These are phyloP conservation scores for Smittia sp. DNA, from an alignment of 2,888 invertebrate species.

Conservation along the genomic window DNA sequence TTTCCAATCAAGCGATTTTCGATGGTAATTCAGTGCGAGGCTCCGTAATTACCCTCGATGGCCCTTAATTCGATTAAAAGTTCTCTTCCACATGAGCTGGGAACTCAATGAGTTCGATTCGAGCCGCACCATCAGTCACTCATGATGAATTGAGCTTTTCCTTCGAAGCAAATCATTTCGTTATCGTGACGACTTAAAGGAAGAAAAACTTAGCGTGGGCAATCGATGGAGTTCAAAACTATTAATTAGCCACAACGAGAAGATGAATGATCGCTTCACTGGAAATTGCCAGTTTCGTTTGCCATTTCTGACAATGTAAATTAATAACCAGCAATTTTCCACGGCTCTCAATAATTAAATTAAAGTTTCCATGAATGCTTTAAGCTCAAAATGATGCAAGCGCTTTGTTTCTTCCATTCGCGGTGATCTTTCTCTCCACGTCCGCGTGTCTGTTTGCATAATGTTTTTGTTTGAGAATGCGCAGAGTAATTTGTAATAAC, in stretches of 20 bases:
- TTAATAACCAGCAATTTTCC: constrained; percentile 11
- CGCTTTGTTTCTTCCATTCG: neutral
- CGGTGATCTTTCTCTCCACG: neutral
- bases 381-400: neutral
- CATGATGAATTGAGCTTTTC: constrained; percentile 22
- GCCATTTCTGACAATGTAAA: constrained; percentile 14
- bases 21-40: constrained; percentile 26
- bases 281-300: neutral
- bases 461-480: neutral
- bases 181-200: too few relatives aligned
- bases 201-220: too few relatives aligned
- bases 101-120: neutral
- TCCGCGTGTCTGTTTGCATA: constrained; percentile 4
- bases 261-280: neutral
- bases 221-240: neutral
- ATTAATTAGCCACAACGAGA: neutral
- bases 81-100: constrained; percentile 24
- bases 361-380: neutral
- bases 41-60: neutral
- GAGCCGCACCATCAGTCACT: neutral
- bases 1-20: constrained; percentile 10
- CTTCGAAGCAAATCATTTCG: neutral
- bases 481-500: neutral
- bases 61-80: constrained; percentile 27
- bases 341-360: neutral